Conservation (phyloP, 2,888 invertebrate species). For the Xanthia togata region DNA sequence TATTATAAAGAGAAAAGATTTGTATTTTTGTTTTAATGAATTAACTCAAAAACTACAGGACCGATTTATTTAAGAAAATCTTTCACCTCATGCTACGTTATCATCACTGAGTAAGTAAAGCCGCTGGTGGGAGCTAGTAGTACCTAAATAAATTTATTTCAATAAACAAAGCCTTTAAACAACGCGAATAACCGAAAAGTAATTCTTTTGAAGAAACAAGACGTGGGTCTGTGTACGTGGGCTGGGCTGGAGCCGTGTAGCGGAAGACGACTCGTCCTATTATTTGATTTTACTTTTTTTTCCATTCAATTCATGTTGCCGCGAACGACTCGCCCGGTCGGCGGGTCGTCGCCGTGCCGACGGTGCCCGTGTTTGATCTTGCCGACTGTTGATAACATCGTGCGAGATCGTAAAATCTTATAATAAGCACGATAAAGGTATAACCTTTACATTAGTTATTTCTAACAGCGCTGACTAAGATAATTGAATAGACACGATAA, state of each 20-base stretch:
- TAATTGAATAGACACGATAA: slow-evolving; percentile 50
- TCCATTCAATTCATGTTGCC: slow-evolving; percentile 71
- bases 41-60: no score
- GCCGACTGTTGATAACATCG: slow-evolving; percentile 77
- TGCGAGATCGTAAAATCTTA: slow-evolving; percentile 77
- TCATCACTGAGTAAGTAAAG: no score
- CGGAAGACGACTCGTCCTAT: slow-evolving; percentile 69
- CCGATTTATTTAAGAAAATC: no score
- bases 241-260: slow-evolving; percentile 54
- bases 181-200: slow-evolving; percentile 8
- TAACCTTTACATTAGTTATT: slow-evolving; percentile 67
- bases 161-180: background rate
- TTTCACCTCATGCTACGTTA: no score
- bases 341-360: slow-evolving; percentile 66
- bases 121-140: background rate
- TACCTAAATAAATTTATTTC: background rate
- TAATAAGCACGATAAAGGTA: slow-evolving; percentile 71
- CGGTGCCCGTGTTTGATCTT: slow-evolving; percentile 71
- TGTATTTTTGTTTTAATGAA: no score
- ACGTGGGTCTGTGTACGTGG: slow-evolving; percentile 42
- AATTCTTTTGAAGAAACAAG: slow-evolving; percentile 23
- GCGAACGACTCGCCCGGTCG: slow-evolving; percentile 68
- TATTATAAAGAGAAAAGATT: no score
- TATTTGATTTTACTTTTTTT: slow-evolving; percentile 64
- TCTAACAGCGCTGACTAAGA: slow-evolving; percentile 23